Conservation (phyloP, 2,797 vertebrate genomes). For the Kryptopterus vitreolus region DNA sequence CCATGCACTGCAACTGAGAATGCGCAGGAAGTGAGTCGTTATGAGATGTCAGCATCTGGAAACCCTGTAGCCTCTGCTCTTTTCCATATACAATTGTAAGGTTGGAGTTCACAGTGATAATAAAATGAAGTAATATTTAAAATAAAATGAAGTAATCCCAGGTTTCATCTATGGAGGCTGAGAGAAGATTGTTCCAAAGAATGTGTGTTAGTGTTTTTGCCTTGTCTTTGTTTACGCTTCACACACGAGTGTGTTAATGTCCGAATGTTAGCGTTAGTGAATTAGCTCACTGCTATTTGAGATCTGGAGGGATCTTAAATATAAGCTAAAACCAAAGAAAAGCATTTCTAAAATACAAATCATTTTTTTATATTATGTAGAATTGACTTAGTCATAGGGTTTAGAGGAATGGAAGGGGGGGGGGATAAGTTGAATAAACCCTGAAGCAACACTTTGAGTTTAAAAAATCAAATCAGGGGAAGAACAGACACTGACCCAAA, state of each 20-base stretch:
- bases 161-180: background rate
- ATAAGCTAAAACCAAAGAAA: background rate
- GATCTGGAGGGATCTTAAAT: background rate
- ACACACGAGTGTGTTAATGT: background rate
- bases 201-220: background rate
- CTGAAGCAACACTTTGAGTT: constrained; percentile 1
- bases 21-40: constrained; percentile 57
- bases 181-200: background rate
- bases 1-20: constrained; percentile 35
- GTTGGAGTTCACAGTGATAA: constrained; percentile 30
- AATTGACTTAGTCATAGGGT: background rate
- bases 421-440: background rate
- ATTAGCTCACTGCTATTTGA: background rate
- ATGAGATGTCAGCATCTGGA: constrained; percentile 52
- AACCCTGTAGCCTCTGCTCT: constrained; percentile 43
- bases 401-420: constrained; percentile 1
- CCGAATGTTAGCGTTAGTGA: background rate
- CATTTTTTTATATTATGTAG: background rate
- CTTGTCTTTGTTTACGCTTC: background rate
- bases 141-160: background rate
- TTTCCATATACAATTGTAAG: constrained; percentile 49
- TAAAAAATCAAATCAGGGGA: constrained; percentile 20
- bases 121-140: background rate
- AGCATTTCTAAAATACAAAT: background rate
- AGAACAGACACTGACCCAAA: constrained; percentile 21